Evolutionary conservation across 2,888 invertebrate species (phyloP).

Genomic region (Protophormia terraenovae): DNA sequence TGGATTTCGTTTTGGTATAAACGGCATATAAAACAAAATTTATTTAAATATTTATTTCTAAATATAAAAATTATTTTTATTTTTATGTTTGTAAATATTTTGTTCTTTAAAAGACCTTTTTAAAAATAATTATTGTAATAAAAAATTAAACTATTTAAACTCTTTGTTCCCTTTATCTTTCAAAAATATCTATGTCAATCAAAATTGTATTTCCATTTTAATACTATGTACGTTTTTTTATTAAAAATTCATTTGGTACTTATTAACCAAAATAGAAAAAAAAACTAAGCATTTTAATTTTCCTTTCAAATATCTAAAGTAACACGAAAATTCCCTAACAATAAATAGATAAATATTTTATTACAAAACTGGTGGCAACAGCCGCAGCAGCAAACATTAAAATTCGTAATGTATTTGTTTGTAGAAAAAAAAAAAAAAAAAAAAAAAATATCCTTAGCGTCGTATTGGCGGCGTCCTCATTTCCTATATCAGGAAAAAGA

Average conservation of each 20-base stretch:
- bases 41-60: no score
- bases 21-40: no score
- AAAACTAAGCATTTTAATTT: no score
- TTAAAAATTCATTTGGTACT: neutral
- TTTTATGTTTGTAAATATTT: no score
- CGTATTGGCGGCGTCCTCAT: conserved; percentile 63
- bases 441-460: conserved; percentile 52
- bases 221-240: neutral
- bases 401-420: neutral
- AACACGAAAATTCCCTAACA: neutral
- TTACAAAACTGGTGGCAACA: neutral
- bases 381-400: neutral
- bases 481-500: conserved; percentile 26
- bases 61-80: no score
- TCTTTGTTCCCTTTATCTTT: no score
- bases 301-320: neutral
- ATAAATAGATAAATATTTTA: conserved; percentile 7
- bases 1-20: no score
- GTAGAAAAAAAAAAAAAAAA: neutral
- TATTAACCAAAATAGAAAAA: no score
- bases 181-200: neutral
- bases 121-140: no score
- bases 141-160: no score
- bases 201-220: neutral
- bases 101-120: no score